Base-by-base conservation (phyloP, 2,888 invertebrate species). In the Linhomoeus sp. region DNA sequence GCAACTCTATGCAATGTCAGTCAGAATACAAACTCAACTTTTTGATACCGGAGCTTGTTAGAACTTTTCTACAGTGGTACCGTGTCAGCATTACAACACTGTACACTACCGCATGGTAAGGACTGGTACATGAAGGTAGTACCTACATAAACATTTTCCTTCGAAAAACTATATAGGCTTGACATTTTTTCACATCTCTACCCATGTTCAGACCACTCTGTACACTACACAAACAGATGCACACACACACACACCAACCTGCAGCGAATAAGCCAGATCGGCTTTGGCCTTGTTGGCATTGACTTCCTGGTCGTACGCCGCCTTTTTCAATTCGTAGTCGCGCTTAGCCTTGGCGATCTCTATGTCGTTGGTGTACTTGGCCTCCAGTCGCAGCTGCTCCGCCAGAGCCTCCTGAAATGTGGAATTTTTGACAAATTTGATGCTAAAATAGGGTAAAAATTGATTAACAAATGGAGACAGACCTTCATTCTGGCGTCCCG, bases 301-400 rank as follows among this genome's bases (percentile, higher is more conserved):
- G 39, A 94, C 88, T 74, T 92, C 92, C 54, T 84, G 81, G 65
- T 94, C 92, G 65, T 92, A 94, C 2, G 83, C 81, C 9, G 92
- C 90, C 67, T 94, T 90, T 66, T 94, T 90, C 52, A 92, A 70
- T 69, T 92, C 88, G 66, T 88, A 94, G 68, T 94, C 90, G 52
- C 92, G 73, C 65, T 87, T 83, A 0, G 92, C 86, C 67, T 92
- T 88, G 1, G 92, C 88, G 50, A 94, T 90, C 68, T 92, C 90
- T 1, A 88, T 87, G 65, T 94, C 90, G 70, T 94, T 94, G 20
- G 83, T 70, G 66, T 86, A 86, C 51, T 85, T 77, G 0, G 88
- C 76, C 0, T 88, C 87, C 87, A 90, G 86, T 43, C 88, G 75
- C 66, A 88, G 85, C 67, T 92, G 88, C 66, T 92, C 90, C 0